Evolutionary conservation across 1,140 invertebrate genomes (phyloP).

Genomic region (Theocolax elegans): DNA sequence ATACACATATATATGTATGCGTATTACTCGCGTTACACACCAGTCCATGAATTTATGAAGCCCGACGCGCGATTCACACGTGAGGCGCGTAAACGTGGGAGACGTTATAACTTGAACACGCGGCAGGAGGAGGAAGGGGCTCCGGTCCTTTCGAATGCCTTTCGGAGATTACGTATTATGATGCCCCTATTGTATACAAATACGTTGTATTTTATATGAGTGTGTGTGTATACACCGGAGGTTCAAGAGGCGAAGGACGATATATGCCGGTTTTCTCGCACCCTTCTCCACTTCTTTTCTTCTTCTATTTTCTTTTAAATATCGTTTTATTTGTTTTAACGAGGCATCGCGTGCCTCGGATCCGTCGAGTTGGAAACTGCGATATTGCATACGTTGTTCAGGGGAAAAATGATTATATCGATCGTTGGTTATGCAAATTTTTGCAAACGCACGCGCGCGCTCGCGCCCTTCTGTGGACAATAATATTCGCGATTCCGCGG

Average conservation of each 20-base stretch:
- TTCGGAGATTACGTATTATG: slow-evolving; percentile 62
- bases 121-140: no score
- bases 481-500: slow-evolving; percentile 30
- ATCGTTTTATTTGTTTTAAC: slow-evolving; percentile 36
- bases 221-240: neutral
- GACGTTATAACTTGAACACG: slow-evolving; percentile 43
- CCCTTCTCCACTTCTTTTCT: neutral
- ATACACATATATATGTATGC: slow-evolving; percentile 30
- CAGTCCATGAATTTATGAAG: slow-evolving; percentile 42
- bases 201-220: slow-evolving; percentile 45
- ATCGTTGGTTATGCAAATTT: slow-evolving; percentile 36
- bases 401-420: neutral
- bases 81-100: slow-evolving; percentile 53
- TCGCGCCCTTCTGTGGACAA: neutral
- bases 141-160: slow-evolving; percentile 58
- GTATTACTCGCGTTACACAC: no score
- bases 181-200: slow-evolving; percentile 66
- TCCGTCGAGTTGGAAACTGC: slow-evolving; percentile 30
- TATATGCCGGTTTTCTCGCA: neutral
- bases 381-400: neutral
- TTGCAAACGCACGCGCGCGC: neutral
- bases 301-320: neutral
- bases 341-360: slow-evolving; percentile 31
- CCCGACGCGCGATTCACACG: slow-evolving; percentile 50
- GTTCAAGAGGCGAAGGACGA: slow-evolving; percentile 21